Conservation (phyloP, 2,113 vertebrate species). For the Cisticola juncidis region DNA sequence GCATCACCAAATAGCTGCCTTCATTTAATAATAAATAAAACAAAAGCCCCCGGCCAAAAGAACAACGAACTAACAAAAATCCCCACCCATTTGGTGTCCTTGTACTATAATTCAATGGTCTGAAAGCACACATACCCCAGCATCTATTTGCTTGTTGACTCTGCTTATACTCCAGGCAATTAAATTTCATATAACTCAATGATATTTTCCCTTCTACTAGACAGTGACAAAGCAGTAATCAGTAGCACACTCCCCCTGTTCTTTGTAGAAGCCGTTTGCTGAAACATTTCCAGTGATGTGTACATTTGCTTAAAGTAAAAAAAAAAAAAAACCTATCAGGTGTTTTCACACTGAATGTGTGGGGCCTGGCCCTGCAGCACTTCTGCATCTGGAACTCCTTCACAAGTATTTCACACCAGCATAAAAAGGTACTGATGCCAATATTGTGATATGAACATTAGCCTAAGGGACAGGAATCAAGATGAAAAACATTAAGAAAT, state of each 20-base stretch:
- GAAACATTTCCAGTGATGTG: background rate
- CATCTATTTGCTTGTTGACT: background rate
- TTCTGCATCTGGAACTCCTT: background rate
- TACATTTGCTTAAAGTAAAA: background rate
- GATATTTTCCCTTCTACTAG: background rate
- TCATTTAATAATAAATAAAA: background rate
- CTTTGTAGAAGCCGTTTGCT: background rate
- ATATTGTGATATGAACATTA: background rate
- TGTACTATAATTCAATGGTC: background rate
- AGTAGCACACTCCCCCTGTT: fast-evolving
- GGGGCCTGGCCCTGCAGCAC: background rate
- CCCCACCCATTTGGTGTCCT: background rate
- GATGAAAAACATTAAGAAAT: background rate
- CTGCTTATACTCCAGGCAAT: background rate
- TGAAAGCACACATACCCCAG: background rate
- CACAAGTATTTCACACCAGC: background rate
- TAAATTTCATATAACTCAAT: background rate
- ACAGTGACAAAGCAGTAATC: background rate
- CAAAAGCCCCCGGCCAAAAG: background rate
- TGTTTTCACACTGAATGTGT: background rate
- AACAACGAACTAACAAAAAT: background rate
- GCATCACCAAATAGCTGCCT: background rate
- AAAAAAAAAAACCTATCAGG: fast-evolving
- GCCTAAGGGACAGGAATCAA: background rate
- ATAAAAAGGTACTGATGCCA: background rate